A percentile compares a stretch with the other conserved stretches of the same genome.
Conservation (phyloP, 1,140 invertebrate species). For the Bombus haemorrhoidalis region DNA sequence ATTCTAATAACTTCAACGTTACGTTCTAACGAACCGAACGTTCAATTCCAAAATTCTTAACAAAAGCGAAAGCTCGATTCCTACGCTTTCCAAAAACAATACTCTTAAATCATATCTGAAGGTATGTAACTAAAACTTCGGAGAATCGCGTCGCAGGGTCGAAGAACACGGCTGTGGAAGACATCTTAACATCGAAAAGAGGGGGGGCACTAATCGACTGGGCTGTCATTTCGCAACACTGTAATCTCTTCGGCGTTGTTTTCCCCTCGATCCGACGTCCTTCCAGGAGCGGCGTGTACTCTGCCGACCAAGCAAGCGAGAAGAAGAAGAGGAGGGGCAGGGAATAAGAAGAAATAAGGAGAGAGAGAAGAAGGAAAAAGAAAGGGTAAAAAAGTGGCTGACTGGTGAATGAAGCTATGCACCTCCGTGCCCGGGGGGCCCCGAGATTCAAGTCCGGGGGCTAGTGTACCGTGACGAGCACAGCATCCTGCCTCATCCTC, state of each 20-base stretch:
- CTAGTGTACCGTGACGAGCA: constrained; percentile 79
- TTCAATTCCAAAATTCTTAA: no score
- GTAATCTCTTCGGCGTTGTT: constrained; percentile 70
- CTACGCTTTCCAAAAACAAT: neutral
- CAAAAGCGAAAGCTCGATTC: no score
- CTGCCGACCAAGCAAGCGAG: neutral
- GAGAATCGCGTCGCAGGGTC: neutral
- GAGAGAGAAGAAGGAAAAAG: constrained; percentile 40
- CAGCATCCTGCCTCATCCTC: constrained; percentile 72
- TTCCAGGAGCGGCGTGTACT: constrained; percentile 54
- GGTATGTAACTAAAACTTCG: neutral
- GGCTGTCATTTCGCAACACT: constrained; percentile 49
- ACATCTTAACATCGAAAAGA: neutral
- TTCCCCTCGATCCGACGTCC: constrained; percentile 68
- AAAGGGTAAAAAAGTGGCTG: constrained; percentile 49
- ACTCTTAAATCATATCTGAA: neutral
- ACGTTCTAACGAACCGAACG: no score
- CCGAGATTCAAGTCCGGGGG: constrained; percentile 76
- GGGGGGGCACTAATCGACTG: constrained; percentile 27
- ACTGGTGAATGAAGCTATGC: constrained; percentile 64
- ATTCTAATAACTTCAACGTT: no score
- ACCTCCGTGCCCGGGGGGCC: constrained; percentile 73
- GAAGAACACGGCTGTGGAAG: neutral
- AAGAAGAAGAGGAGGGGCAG: constrained; percentile 47
- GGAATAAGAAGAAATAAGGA: constrained; percentile 52